These are phyloP conservation scores for Hycleus phaleratus DNA, from an alignment of 1,140 invertebrate genomes.

Conservation along the genomic window DNA sequence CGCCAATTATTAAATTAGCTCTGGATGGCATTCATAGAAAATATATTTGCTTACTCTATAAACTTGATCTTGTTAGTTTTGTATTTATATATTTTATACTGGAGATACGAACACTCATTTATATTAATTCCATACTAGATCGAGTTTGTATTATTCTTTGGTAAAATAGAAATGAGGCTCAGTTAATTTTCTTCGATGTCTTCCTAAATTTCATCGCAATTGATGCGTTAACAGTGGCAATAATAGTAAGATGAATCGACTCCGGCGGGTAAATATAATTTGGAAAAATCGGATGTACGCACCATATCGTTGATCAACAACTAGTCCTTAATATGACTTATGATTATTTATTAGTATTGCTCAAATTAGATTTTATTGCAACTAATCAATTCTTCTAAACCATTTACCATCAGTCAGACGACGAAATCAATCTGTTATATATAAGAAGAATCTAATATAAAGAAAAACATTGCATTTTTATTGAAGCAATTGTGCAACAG, in stretches of 20 bases:
- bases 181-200: too few species aligned
- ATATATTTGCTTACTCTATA: neutral
- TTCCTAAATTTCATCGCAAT: too few species aligned
- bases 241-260: too few species aligned
- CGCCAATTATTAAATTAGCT: conserved; percentile 15
- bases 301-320: conserved; percentile 31
- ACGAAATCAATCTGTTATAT: too few species aligned
- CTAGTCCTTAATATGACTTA: conserved; percentile 29
- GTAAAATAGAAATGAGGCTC: too few species aligned
- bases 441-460: too few species aligned
- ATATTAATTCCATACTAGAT: conserved; percentile 21
- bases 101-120: conserved; percentile 23
- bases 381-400: conserved; percentile 16
- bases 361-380: conserved; percentile 27
- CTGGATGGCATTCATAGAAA: conserved; percentile 1
- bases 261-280: too few species aligned
- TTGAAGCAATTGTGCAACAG: conserved; percentile 14
- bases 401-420: neutral
- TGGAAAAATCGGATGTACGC: conserved; percentile 24
- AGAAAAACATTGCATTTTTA: conserved; percentile 11
- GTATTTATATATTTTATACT: conserved; percentile 18
- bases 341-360: conserved; percentile 26
- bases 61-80: conserved; percentile 21
- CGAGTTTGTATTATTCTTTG: neutral
- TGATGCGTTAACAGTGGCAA: too few species aligned